Evolutionary conservation across 2,888 invertebrate species (phyloP).

Genomic region (Lomographa bimaculata): DNA sequence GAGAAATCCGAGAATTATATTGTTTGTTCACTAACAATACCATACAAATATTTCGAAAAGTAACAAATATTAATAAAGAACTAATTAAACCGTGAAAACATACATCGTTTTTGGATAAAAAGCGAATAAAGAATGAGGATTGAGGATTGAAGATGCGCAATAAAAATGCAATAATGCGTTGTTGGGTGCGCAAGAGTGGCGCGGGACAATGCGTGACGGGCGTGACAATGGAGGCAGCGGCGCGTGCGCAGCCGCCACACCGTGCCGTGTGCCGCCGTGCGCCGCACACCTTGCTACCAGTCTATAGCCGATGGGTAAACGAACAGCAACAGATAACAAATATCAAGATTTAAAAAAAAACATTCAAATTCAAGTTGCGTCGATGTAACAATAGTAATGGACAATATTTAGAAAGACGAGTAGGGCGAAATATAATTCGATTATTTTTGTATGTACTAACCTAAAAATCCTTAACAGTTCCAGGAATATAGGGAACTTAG

Average conservation of each 20-base stretch:
- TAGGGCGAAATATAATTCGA: too few relatives aligned
- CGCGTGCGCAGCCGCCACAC: slow-evolving; percentile 59
- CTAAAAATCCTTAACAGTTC: too few relatives aligned
- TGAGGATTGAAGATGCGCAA: slow-evolving; percentile 73
- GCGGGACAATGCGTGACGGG: slow-evolving; percentile 66
- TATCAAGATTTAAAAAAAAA: background rate
- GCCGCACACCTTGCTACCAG: slow-evolving; percentile 59
- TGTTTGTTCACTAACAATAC: slow-evolving; percentile 27
- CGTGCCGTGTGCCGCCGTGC: slow-evolving; percentile 18
- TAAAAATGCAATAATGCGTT: slow-evolving; percentile 77
- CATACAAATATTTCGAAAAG: slow-evolving; percentile 32
- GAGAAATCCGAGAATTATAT: slow-evolving; percentile 40
- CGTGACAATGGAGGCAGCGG: slow-evolving; percentile 67
- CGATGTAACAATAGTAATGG: too few relatives aligned
- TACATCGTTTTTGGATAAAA: slow-evolving; percentile 76
- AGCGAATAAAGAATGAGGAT: slow-evolving; percentile 65
- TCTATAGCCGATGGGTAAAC: slow-evolving; percentile 9
- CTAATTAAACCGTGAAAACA: slow-evolving; percentile 77
- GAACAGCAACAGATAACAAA: slow-evolving; percentile 10
- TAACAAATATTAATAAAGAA: slow-evolving; percentile 53
- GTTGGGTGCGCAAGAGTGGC: slow-evolving; percentile 58
- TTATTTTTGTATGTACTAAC: too few relatives aligned
- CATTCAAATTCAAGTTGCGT: too few relatives aligned
- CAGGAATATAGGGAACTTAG: too few relatives aligned
- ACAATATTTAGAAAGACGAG: too few relatives aligned